Evolutionary conservation across 2,888 invertebrate genomes (phyloP).

Genomic region (Mycalesis mineus): DNA sequence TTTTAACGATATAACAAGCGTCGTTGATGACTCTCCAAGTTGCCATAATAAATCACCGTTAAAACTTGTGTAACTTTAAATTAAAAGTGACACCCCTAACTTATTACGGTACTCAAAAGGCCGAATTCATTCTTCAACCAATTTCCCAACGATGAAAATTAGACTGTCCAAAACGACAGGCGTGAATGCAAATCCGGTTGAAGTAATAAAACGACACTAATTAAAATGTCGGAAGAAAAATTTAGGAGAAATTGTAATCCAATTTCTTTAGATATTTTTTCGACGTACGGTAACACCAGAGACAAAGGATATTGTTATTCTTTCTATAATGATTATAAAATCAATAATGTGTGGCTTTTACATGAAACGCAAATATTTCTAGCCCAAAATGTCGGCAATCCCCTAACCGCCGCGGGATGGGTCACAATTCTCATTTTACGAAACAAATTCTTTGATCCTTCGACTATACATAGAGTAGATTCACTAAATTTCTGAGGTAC

Average conservation of each 20-base stretch:
- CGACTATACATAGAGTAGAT: too few relatives aligned
- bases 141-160: slow-evolving; percentile 46
- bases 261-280: neutral
- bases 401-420: too few relatives aligned
- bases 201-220: slow-evolving; percentile 58
- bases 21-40: neutral
- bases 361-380: too few relatives aligned
- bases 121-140: slow-evolving; percentile 34
- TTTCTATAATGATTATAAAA: too few relatives aligned
- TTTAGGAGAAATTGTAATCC: neutral
- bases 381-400: too few relatives aligned
- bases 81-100: slow-evolving; percentile 38
- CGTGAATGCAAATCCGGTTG: slow-evolving; percentile 67
- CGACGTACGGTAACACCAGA: neutral
- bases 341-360: too few relatives aligned
- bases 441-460: too few relatives aligned
- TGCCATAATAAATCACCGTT: neutral
- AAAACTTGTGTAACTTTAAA: slow-evolving; percentile 19
- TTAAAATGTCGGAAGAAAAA: slow-evolving; percentile 8
- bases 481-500: too few relatives aligned
- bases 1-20: neutral
- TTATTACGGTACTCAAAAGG: slow-evolving; percentile 38
- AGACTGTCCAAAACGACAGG: slow-evolving; percentile 55
- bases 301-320: neutral
- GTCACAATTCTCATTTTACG: too few relatives aligned